A percentile compares a stretch with the other conserved stretches of the same genome.
These are phyloP conservation scores for Rattus norvegicus DNA, from an alignment of 2,113 vertebrate genomes.

Conservation along the genomic window GRCr8 NC_086021.1:39373501-39374000, in stretches of 20 bases:
- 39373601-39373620: not conserved
- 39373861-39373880: not conserved
- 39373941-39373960: not conserved
- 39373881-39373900: not conserved
- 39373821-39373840: not conserved
- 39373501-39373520: not conserved
- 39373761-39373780: not conserved
- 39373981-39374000: not conserved
- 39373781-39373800: not conserved
- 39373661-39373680: not conserved
- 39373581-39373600: not conserved
- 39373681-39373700: not conserved
- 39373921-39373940: not conserved
- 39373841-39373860: not conserved
- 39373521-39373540: not conserved
- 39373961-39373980: not conserved
- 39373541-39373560: not conserved
- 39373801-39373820: not conserved
- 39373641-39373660: not conserved
- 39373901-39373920: not conserved
- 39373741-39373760: not conserved
- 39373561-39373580: not conserved
- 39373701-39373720: not conserved
- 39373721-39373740: constrained; percentile 39
- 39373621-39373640: not conserved